These are phyloP conservation scores for Herpetotheres cachinnans DNA, from an alignment of 2,113 vertebrate genomes.

Conservation along the genomic window DNA sequence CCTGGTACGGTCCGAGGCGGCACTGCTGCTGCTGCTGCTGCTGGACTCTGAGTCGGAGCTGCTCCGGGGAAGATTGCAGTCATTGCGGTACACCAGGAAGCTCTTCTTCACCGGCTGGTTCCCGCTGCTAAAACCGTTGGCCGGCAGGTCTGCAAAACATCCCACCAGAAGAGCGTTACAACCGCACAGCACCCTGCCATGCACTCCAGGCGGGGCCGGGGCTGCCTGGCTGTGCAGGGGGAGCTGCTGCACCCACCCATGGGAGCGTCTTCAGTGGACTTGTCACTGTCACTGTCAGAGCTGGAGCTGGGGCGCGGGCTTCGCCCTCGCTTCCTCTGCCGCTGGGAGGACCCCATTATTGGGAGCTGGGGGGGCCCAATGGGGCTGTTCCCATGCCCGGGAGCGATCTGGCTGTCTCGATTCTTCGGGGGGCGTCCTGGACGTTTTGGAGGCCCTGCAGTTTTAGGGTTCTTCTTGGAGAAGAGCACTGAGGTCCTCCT, in stretches of 20 bases:
- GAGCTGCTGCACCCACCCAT: constrained; percentile 71
- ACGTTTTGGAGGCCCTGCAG: constrained; percentile 91
- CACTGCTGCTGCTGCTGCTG: constrained; percentile 96
- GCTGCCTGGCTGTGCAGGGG: background rate
- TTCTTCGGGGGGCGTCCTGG: constrained; percentile 96
- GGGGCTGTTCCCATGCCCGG: constrained; percentile 84
- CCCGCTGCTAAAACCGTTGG: constrained; percentile 92
- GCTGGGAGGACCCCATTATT: constrained; percentile 78
- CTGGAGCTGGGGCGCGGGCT: constrained; percentile 91
- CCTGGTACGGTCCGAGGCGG: constrained; percentile 97
- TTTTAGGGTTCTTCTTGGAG: constrained; percentile 98
- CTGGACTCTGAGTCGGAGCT: constrained; percentile 97
- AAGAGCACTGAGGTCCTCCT: constrained; percentile 96
- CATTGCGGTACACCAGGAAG: constrained; percentile 94
- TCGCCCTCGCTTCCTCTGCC: constrained; percentile 89
- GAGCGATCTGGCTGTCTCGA: constrained; percentile 83
- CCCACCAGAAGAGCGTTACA: background rate
- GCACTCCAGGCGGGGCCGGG: rapidly evolving
- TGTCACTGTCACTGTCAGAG: constrained; percentile 95
- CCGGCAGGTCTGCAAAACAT: constrained; percentile 83
- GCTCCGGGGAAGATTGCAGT: constrained; percentile 92
- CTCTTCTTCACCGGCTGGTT: constrained; percentile 96
- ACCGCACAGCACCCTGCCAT: rapidly evolving
- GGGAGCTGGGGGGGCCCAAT: constrained; percentile 93
- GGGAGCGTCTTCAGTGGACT: constrained; percentile 75